Conservation (phyloP, 1,140 invertebrate species). For the Semibalanus balanoides region DNA sequence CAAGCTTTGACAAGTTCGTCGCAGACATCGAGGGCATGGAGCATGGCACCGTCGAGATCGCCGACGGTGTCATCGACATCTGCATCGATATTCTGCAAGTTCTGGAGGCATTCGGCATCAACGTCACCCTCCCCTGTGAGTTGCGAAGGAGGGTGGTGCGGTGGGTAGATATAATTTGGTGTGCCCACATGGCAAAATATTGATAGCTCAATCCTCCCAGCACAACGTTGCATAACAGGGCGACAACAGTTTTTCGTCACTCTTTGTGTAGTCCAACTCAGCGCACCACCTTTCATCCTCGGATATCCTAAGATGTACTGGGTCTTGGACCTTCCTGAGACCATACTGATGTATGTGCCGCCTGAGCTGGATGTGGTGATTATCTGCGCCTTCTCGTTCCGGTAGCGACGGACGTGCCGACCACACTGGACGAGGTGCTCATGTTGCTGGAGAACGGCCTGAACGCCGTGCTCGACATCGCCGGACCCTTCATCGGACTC, state of each 20-base stretch:
- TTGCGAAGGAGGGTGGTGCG: neutral
- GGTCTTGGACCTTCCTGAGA: too few species aligned
- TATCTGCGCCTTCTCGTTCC: too few species aligned
- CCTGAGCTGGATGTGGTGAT: too few species aligned
- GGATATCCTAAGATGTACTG: too few species aligned
- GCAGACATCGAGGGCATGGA: neutral
- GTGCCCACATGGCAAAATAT: too few species aligned
- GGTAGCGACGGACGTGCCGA: neutral
- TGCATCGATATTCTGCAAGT: neutral
- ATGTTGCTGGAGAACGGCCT: neutral
- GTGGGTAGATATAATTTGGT: too few species aligned
- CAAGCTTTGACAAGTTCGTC: neutral
- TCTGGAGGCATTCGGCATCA: neutral
- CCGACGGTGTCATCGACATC: neutral
- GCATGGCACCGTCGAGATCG: neutral
- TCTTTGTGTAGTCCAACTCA: too few species aligned
- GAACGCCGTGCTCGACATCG: neutral
- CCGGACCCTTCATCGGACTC: neutral
- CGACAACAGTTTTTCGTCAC: too few species aligned
- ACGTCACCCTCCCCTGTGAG: neutral
- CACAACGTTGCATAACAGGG: too few species aligned
- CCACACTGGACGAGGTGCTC: neutral
- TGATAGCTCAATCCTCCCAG: too few species aligned
- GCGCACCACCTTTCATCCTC: too few species aligned
- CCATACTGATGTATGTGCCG: too few species aligned